Evolutionary conservation across 64 coral and sea anemone genomes (phyloP).

Genomic region (Orbicella faveolata): DNA sequence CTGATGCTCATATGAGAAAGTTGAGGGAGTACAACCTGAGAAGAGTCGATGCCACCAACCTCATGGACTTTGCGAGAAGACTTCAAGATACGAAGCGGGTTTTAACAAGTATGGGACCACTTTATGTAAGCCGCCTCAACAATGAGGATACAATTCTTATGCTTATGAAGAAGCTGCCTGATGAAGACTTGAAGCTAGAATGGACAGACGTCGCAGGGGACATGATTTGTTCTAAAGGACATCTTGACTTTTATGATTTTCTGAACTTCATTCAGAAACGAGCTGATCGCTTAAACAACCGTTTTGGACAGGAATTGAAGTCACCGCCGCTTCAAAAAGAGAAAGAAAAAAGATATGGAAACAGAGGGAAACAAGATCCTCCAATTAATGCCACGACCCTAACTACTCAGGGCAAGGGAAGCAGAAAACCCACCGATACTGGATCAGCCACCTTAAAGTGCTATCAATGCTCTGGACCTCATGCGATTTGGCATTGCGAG

Average conservation of each 20-base stretch:
- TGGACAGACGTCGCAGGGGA: slow-evolving; percentile 72
- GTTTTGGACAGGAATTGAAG: slow-evolving; percentile 62
- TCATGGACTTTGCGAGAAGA: slow-evolving; percentile 68
- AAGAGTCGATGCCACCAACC: slow-evolving; percentile 38
- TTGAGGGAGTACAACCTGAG: slow-evolving; percentile 48
- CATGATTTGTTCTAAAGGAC: slow-evolving; percentile 57
- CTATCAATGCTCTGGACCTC: slow-evolving; percentile 51
- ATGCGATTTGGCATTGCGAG: too few species aligned
- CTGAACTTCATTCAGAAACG: slow-evolving; percentile 49
- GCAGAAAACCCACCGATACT: not conserved
- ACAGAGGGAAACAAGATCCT: not conserved
- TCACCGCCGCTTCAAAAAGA: not conserved
- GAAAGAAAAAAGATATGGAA: slow-evolving; percentile 2
- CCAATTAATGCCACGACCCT: slow-evolving; percentile 44
- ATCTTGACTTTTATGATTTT: slow-evolving; percentile 47
- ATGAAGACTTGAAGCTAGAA: slow-evolving; percentile 62
- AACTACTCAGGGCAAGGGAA: slow-evolving; percentile 27
- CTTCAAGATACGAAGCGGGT: slow-evolving; percentile 57
- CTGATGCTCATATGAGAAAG: slow-evolving; percentile 34
- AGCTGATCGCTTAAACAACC: slow-evolving; percentile 73
- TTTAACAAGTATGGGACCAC: slow-evolving; percentile 60
- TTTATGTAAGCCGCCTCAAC: slow-evolving; percentile 57
- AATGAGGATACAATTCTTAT: slow-evolving; percentile 78
- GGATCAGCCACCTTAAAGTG: slow-evolving; percentile 22
- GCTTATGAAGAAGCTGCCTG: slow-evolving; percentile 69